Evolutionary conservation across 2,888 invertebrate species (phyloP).

Genomic region (Aporophyla lueneburgensis): DNA sequence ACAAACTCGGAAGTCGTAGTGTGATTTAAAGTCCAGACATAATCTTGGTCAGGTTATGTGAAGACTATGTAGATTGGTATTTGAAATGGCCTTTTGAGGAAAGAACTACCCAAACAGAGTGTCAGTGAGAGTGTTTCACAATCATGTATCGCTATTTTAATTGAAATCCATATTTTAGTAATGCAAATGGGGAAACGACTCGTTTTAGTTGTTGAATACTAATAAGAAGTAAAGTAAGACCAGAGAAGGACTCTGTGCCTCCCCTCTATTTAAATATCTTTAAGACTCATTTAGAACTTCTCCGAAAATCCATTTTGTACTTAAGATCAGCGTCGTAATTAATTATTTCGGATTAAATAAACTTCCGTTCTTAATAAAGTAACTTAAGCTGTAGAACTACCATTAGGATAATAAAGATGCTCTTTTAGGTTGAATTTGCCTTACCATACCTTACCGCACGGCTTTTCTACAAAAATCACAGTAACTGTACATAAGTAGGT

Average conservation of each 20-base stretch:
- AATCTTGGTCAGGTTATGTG: no score
- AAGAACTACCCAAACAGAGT: no score
- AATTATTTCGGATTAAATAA: slow-evolving; percentile 54
- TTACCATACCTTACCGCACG: background rate
- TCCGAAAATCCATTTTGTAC: slow-evolving; percentile 44
- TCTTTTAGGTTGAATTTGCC: slow-evolving; percentile 26
- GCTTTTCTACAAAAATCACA: background rate
- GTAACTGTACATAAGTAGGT: background rate
- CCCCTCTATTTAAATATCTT: slow-evolving; percentile 50
- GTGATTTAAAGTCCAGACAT: no score
- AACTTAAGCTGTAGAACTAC: slow-evolving; percentile 32
- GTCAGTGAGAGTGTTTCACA: no score
- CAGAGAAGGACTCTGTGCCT: slow-evolving; percentile 19
- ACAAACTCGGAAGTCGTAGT: no score
- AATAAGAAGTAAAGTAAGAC: slow-evolving; percentile 4
- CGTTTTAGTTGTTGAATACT: slow-evolving; percentile 14
- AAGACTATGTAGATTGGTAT: no score
- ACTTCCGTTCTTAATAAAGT: slow-evolving; percentile 51
- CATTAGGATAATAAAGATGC: slow-evolving; percentile 34
- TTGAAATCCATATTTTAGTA: background rate
- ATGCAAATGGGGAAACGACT: background rate
- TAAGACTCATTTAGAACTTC: slow-evolving; percentile 50
- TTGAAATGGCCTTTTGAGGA: no score
- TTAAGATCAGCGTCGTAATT: slow-evolving; percentile 54
- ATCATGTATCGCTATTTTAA: background rate